These are phyloP conservation scores for Daktulosphaira vitifoliae DNA, from an alignment of 1,140 invertebrate species.

Conservation along the genomic window DNA sequence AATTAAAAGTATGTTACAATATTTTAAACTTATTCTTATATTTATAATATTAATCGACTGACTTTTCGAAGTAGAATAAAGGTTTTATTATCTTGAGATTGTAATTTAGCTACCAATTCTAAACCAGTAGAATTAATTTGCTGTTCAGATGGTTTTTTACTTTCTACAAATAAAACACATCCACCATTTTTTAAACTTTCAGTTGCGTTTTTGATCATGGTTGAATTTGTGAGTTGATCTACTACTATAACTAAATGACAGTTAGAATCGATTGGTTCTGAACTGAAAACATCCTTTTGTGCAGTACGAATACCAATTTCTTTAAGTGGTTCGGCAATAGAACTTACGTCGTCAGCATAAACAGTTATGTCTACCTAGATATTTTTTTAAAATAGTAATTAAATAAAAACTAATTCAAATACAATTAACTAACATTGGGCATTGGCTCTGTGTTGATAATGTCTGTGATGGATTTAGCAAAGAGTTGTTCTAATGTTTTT, in stretches of 20 bases:
- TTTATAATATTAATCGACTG: neutral
- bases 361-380: slow-evolving; percentile 16
- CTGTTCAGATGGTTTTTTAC: slow-evolving; percentile 48
- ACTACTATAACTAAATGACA: slow-evolving; percentile 55
- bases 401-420: neutral
- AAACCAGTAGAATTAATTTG: slow-evolving; percentile 46
- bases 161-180: slow-evolving; percentile 67
- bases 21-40: slow-evolving; percentile 33
- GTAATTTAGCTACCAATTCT: slow-evolving; percentile 47
- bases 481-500: slow-evolving; percentile 50
- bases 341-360: neutral
- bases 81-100: slow-evolving; percentile 44
- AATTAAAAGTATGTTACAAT: slow-evolving; percentile 48
- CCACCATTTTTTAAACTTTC: slow-evolving; percentile 57
- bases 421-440: slow-evolving; percentile 9
- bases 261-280: slow-evolving; percentile 47
- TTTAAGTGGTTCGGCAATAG: neutral
- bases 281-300: slow-evolving; percentile 37
- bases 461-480: slow-evolving; percentile 49
- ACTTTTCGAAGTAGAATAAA: slow-evolving; percentile 22
- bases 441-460: slow-evolving; percentile 52
- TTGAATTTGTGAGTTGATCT: slow-evolving; percentile 46
- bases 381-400: neutral
- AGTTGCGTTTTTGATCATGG: slow-evolving; percentile 50
- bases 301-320: slow-evolving; percentile 2